Evolutionary conservation across 1,140 invertebrate genomes (phyloP).

Genomic region (Aphelenchoides fujianensis): DNA sequence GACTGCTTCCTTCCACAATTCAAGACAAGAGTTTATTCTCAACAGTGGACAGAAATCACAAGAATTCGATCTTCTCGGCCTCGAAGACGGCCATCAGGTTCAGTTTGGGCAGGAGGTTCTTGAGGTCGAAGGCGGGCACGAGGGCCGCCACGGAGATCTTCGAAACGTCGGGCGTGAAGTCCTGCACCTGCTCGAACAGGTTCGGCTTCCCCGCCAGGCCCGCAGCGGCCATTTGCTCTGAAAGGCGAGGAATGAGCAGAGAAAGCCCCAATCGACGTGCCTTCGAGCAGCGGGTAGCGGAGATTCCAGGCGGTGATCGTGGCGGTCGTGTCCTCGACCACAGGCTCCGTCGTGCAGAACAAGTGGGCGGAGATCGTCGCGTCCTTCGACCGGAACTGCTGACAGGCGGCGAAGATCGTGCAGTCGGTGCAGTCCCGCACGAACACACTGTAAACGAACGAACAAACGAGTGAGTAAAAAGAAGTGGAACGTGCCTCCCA

Average conservation of each 20-base stretch:
- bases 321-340: constrained; percentile 41
- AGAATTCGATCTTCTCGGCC: not conserved
- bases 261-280: constrained; percentile 4
- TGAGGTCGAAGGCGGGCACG: not conserved
- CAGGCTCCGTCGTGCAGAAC: constrained; percentile 44
- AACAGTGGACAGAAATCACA: not conserved
- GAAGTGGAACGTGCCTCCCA: constrained; percentile 29
- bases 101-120: not conserved
- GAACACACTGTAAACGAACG: constrained; percentile 38
- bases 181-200: constrained; percentile 39
- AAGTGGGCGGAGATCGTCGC: constrained; percentile 33
- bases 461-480: not conserved
- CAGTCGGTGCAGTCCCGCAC: constrained; percentile 42
- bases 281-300: not conserved
- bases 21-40: no score
- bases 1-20: no score
- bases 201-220: constrained; percentile 40
- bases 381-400: constrained; percentile 42
- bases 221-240: constrained; percentile 31
- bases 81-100: not conserved
- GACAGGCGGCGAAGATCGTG: constrained; percentile 37
- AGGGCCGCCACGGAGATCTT: constrained; percentile 23
- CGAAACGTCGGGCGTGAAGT: constrained; percentile 40
- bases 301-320: not conserved
- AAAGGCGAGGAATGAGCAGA: constrained; percentile 17